Conservation (phyloP, 2,797 vertebrate genomes). For the Mycteria americana region DNA sequence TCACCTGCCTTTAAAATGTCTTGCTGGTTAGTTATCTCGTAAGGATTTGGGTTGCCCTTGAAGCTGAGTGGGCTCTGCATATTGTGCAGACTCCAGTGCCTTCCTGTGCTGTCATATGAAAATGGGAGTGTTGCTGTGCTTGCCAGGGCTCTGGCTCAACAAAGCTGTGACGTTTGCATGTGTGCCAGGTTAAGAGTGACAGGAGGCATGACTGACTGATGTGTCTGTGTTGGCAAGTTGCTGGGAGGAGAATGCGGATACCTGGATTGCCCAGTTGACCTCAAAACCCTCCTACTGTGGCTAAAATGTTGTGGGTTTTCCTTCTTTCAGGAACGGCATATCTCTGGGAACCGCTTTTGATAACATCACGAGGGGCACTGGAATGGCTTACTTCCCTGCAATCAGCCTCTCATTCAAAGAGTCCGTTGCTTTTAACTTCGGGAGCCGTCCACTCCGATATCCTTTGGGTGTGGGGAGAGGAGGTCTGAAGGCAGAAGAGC, state of each 20-base stretch:
- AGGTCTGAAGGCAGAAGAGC: not conserved
- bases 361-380: slow-evolving; percentile 88
- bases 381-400: slow-evolving; percentile 94
- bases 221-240: not conserved
- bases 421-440: slow-evolving; percentile 98
- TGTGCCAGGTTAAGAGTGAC: not conserved
- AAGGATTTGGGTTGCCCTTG: not conserved
- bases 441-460: slow-evolving; percentile 96
- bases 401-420: slow-evolving; percentile 99
- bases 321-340: slow-evolving; percentile 86
- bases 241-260: not conserved
- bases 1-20: not conserved
- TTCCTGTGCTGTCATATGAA: fast-evolving
- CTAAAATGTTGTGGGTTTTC: not conserved
- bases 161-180: not conserved
- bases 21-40: not conserved
- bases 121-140: not conserved
- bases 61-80: not conserved
- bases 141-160: not conserved
- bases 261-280: not conserved
- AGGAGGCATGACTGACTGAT: not conserved
- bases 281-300: not conserved
- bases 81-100: not conserved
- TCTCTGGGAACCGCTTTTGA: slow-evolving; percentile 92
- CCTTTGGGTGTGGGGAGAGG: slow-evolving; percentile 72